These are phyloP conservation scores for Selenia dentaria DNA, from an alignment of 2,888 invertebrate species.

Conservation along the genomic window DNA sequence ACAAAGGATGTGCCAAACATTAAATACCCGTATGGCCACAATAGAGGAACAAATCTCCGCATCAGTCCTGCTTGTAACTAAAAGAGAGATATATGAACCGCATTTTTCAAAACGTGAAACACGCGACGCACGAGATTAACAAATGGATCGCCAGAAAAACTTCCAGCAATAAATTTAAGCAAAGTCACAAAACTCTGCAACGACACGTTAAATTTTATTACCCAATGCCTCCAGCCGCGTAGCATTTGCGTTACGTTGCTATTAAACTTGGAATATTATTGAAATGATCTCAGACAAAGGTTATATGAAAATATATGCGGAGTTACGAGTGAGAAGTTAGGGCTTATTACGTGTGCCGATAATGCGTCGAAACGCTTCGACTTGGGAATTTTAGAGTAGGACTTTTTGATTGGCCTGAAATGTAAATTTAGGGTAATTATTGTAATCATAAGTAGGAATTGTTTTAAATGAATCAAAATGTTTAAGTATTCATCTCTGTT, in stretches of 20 bases:
- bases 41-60: slow-evolving; percentile 29
- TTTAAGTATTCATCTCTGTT: no score
- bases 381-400: slow-evolving; percentile 25
- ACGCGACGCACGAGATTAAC: slow-evolving; percentile 59
- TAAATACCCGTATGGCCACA: slow-evolving; percentile 10
- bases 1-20: not conserved
- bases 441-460: not conserved
- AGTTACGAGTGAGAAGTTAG: slow-evolving; percentile 49
- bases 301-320: slow-evolving; percentile 56
- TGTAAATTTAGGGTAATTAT: slow-evolving; percentile 15
- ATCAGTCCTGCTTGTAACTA: slow-evolving; percentile 21
- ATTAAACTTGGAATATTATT: slow-evolving; percentile 78
- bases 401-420: slow-evolving; percentile 29
- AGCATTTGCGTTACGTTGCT: slow-evolving; percentile 48
- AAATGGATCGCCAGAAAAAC: slow-evolving; percentile 72
- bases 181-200: slow-evolving; percentile 67
- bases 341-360: slow-evolving; percentile 43
- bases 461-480: no score
- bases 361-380: slow-evolving; percentile 37
- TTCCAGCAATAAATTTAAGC: slow-evolving; percentile 67
- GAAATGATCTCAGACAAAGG: slow-evolving; percentile 74
- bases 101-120: slow-evolving; percentile 52
- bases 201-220: slow-evolving; percentile 78
- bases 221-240: slow-evolving; percentile 51
- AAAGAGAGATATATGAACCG: slow-evolving; percentile 42